These are phyloP conservation scores for Tethea ocularis DNA, from an alignment of 2,888 invertebrate species.

Conservation along the genomic window DNA sequence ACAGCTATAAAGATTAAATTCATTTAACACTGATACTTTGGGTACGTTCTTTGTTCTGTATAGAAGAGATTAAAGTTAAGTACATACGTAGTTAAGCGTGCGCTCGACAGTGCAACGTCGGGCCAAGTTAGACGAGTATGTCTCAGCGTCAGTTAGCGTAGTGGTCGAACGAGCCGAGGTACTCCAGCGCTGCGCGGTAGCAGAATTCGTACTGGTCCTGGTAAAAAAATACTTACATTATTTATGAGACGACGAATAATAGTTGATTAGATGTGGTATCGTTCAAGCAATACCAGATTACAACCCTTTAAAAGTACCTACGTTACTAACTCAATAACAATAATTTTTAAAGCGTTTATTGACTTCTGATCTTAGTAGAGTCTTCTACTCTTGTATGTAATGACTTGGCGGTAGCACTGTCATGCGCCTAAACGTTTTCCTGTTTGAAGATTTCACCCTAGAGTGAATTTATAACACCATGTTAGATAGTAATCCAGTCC, in stretches of 20 bases:
- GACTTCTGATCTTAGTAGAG: no score
- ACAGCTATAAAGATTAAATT: not conserved
- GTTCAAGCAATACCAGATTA: no score
- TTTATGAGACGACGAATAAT: no score
- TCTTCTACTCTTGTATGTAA: no score
- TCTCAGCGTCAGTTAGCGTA: conserved; percentile 91
- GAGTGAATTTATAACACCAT: no score
- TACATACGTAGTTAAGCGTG: conserved; percentile 42
- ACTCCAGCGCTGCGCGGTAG: conserved; percentile 99
- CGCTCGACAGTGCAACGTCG: conserved; percentile 39
- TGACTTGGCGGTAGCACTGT: no score
- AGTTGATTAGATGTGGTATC: not conserved
- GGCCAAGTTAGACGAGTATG: conserved; percentile 66
- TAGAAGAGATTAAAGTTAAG: conserved; percentile 43
- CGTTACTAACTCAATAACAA: no score
- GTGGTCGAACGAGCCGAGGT: conserved; percentile 98
- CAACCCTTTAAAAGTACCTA: no score
- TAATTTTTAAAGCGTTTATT: no score
- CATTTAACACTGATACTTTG: not conserved
- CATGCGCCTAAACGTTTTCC: no score
- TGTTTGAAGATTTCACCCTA: no score
- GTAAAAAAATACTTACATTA: not conserved
- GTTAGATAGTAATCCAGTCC: no score
- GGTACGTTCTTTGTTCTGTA: conserved; percentile 9
- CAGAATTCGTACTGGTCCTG: conserved; percentile 99